Evolutionary conservation across 2,113 vertebrate genomes (phyloP).

Genomic region (Anolis sagrei): DNA sequence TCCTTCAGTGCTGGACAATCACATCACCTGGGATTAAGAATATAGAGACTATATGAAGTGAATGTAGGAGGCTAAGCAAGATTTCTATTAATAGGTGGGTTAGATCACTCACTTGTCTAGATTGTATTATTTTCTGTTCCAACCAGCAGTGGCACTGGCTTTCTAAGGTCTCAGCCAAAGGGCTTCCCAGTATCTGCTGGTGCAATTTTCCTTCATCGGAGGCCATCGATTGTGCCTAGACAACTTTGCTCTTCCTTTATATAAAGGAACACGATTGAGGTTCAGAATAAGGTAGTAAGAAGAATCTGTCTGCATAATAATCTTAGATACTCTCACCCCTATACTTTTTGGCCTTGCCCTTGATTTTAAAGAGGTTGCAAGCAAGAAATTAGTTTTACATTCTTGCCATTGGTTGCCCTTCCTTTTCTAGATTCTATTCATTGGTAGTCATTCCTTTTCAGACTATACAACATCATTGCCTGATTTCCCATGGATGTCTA

Average conservation of each 20-base stretch:
- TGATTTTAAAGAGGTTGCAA: background rate
- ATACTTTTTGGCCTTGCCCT: too few species aligned
- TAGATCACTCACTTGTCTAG: background rate
- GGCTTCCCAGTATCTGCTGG: background rate
- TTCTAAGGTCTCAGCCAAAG: background rate
- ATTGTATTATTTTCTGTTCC: background rate
- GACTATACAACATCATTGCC: background rate
- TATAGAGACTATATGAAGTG: background rate
- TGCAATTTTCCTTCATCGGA: background rate
- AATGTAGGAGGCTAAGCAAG: background rate
- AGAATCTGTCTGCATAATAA: background rate
- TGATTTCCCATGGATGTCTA: background rate
- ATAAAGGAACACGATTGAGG: background rate
- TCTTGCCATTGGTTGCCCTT: background rate
- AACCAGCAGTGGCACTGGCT: background rate
- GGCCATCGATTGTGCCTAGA: background rate
- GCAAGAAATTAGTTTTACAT: background rate
- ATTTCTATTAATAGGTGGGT: background rate
- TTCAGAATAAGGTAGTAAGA: background rate
- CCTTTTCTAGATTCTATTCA: background rate
- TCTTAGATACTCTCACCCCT: background rate
- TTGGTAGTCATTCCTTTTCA: background rate
- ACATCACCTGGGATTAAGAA: too few species aligned
- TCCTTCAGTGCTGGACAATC: background rate
- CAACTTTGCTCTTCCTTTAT: background rate